A percentile compares a stretch with the other conserved stretches of the same genome.
Evolutionary conservation across 2,797 vertebrate genomes (phyloP).

Genomic region (Pogoniulus pusillus): DNA sequence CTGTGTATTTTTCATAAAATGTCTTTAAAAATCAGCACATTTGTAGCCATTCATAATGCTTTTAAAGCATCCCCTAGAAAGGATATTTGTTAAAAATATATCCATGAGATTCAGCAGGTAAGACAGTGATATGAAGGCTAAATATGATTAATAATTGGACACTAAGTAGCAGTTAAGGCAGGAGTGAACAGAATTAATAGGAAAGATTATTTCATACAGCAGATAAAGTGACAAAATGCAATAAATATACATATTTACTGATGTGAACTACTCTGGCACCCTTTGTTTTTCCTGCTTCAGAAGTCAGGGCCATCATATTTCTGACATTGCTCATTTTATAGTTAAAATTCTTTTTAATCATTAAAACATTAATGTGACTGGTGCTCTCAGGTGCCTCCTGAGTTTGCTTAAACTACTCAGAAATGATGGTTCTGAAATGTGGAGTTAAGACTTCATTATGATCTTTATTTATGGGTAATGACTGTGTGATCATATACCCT

Average conservation of each 20-base stretch:
- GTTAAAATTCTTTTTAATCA: background rate
- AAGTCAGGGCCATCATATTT: constrained; percentile 16
- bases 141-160: constrained; percentile 44
- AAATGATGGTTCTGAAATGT: background rate
- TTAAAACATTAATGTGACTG: background rate
- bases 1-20: constrained; percentile 74
- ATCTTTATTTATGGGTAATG: background rate
- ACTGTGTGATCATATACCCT: background rate
- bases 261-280: constrained; percentile 33
- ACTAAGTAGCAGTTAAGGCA: constrained; percentile 76
- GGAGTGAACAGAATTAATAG: constrained; percentile 54
- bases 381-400: background rate
- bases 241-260: constrained; percentile 9
- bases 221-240: constrained; percentile 36
- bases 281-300: background rate
- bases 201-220: constrained; percentile 30
- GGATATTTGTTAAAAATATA: constrained; percentile 40
- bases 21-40: constrained; percentile 71
- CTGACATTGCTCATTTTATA: background rate
- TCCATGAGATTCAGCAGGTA: constrained; percentile 54
- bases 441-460: background rate
- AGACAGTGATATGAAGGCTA: constrained; percentile 59
- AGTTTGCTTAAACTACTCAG: background rate
- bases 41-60: constrained; percentile 44
- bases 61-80: constrained; percentile 58